phyloP scores from a whole-genome alignment of 37 sponge, comb jelly and placozoan species.

The Tethya wilhelma region DNA sequence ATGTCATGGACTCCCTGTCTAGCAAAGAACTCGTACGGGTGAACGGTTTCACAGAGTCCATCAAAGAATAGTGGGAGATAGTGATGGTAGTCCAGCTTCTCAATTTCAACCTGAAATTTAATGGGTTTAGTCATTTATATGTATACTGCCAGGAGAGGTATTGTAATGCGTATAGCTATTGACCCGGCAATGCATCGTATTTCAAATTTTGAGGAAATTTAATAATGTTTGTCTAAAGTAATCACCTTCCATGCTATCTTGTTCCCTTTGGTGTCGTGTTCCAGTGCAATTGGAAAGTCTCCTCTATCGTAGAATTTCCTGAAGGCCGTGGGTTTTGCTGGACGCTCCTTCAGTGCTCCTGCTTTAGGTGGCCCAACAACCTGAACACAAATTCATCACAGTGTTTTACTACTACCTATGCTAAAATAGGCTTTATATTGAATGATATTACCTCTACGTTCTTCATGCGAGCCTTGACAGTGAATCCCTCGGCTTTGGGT shows the following conservation, averaged over 20 bases:
- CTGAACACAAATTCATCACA: conserved; percentile 13
- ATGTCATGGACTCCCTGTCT: conserved; percentile 99
- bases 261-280: conserved; percentile 99
- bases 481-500: conserved; percentile 75
- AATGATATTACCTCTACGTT: conserved; percentile 83
- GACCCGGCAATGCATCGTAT: too few relatives aligned
- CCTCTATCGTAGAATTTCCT: conserved; percentile 98
- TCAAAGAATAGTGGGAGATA: conserved; percentile 99
- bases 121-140: neutral
- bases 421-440: neutral
- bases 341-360: conserved; percentile 86
- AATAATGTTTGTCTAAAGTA: too few relatives aligned
- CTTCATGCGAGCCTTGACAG: conserved; percentile 90
- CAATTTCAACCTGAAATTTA: conserved; percentile 87
- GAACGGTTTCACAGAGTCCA: conserved; percentile 94
- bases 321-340: conserved; percentile 87
- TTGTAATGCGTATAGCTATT: too few relatives aligned
- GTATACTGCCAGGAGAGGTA: too few relatives aligned
- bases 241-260: conserved; percentile 98
- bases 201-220: too few relatives aligned
- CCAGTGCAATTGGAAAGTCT: conserved; percentile 97
- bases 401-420: neutral
- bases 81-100: conserved; percentile 98
- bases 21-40: conserved; percentile 99
- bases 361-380: conserved; percentile 85